Conservation (phyloP, 1,140 invertebrate genomes). For the Littorina saxatilis region DNA sequence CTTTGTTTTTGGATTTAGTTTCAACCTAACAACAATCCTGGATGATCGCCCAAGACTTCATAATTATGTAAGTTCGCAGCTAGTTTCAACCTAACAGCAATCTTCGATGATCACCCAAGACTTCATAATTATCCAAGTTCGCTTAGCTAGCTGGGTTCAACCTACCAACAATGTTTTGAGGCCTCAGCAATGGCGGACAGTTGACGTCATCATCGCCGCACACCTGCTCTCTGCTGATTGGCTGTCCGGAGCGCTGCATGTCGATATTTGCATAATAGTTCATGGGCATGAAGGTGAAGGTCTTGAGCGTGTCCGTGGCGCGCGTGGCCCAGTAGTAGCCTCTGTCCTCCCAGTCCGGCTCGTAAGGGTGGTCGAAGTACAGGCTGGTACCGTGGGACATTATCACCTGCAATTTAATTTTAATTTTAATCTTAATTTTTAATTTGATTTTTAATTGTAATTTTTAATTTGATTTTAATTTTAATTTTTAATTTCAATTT, state of each 20-base stretch:
- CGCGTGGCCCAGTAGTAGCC: conserved; percentile 70
- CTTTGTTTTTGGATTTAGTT: too few relatives aligned
- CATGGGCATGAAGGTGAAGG: conserved; percentile 62
- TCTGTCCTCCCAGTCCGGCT: conserved; percentile 70
- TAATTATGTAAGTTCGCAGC: too few relatives aligned
- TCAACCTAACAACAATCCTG: too few relatives aligned
- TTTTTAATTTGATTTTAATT: too few relatives aligned
- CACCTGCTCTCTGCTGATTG: conserved; percentile 39
- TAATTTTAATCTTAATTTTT: too few relatives aligned
- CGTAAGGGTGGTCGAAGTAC: conserved; percentile 73
- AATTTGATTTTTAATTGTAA: too few relatives aligned
- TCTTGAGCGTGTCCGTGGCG: conserved; percentile 60
- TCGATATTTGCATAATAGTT: conserved; percentile 61
- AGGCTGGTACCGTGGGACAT: conserved; percentile 68
- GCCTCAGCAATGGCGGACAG: conserved; percentile 52
- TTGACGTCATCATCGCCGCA: conserved; percentile 44
- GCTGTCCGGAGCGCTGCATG: conserved; percentile 39
- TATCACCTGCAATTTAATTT: conserved; percentile 68
- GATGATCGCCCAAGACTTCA: too few relatives aligned
- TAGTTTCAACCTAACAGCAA: too few relatives aligned
- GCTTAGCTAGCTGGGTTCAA: too few relatives aligned
- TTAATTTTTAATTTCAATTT: too few relatives aligned
- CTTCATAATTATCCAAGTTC: too few relatives aligned
- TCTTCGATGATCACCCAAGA: not conserved
- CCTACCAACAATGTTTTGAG: conserved; percentile 66